These are phyloP conservation scores for Acropora tenuis DNA, from an alignment of 64 coral and sea anemone genomes.

Conservation along the genomic window DNA sequence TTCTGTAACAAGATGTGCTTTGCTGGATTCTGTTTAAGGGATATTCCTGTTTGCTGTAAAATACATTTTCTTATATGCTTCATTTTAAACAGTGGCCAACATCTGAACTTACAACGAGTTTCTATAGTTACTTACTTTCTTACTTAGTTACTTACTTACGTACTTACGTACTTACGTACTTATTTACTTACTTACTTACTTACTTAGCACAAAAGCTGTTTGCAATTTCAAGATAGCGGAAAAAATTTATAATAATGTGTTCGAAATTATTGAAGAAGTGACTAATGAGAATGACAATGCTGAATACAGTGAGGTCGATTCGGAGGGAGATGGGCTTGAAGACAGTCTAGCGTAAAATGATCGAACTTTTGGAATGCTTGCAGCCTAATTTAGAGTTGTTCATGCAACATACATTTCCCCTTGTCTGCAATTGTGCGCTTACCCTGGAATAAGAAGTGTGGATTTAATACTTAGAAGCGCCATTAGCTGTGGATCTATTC, in stretches of 20 bases:
- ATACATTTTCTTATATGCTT: no score
- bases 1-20: no score
- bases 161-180: no score
- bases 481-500: slow-evolving; percentile 58
- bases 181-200: no score
- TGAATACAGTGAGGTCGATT: slow-evolving; percentile 11
- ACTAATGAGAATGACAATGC: not conserved
- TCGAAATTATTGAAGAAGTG: slow-evolving; percentile 36
- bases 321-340: not conserved
- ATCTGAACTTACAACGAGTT: no score
- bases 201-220: not conserved
- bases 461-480: slow-evolving; percentile 43
- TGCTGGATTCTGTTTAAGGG: no score
- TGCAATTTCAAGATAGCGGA: slow-evolving; percentile 2
- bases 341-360: slow-evolving; percentile 5
- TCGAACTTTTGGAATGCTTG: not conserved
- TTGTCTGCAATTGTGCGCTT: slow-evolving; percentile 14
- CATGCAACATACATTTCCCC: not conserved
- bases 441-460: slow-evolving; percentile 23
- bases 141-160: no score
- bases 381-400: not conserved
- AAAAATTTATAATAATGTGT: slow-evolving; percentile 3
- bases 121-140: no score
- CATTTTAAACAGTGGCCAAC: no score
- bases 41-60: no score